Base-by-base conservation (phyloP, 2,888 invertebrate genomes). In the Phania funesta region DNA sequence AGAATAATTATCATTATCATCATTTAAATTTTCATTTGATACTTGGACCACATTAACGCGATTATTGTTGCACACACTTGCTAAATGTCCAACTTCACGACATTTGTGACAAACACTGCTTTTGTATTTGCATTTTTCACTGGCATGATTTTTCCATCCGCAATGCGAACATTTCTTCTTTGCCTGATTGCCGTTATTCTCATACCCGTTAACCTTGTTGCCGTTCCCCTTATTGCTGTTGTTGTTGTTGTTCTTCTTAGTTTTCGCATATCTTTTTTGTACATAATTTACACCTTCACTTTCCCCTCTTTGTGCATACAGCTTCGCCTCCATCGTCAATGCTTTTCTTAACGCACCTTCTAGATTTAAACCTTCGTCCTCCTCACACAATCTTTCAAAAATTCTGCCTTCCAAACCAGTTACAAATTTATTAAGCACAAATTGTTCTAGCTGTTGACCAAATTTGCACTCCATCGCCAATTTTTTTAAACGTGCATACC, bases 61-160 rank as follows among this genome's bases (percentile, higher is more conserved):
- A 58, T n/a, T 62, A 29, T 16, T 26, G 6, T 18, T 46, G 65
- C 65, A 65, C 22, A 65, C 65, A 65, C 65, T 65, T 22, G 65
- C 65, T n/a, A 65, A 35, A 65, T 65, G 65, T 1, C 48, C 65
- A 2, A 65, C n/a, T 13, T 20, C 46, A 11, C 46, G 26, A 18
- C 62, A 62, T 29, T 62, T 62, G n/a, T 62, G 16, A 20, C 62
- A 58, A 7, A 20, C 20, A 56, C 38, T 41, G 58, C 16, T 38
- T 52, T 52, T 52, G 26, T 16, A 56, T n/a, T n/a, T n/a, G n/a
- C n/a, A n/a, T 32, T 54, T 54, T 4, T 54, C 54, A 16, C 54
- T 54, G n/a, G 18, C 11, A 20, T 56, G 56, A 24, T 32, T 70
- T 13, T 58, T 71, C 58, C 26, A 56, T 35, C 46, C 44, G 11